Percentiles rank a stretch among this genome's conserved stretches.
Conservation (phyloP, 2,113 vertebrate genomes). For the Catharus minimus region DNA sequence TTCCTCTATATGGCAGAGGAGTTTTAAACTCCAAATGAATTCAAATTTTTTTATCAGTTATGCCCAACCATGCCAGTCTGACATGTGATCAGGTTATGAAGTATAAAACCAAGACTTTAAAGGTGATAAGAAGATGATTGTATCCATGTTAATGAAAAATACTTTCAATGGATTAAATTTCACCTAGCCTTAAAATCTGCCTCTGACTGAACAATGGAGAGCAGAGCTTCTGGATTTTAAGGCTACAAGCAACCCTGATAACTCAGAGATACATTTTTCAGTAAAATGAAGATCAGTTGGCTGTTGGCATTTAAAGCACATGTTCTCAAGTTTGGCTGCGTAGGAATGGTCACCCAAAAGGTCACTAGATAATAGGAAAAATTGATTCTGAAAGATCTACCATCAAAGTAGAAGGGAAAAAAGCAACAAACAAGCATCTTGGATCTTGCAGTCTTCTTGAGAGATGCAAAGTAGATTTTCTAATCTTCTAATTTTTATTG, state of each 20-base stretch:
- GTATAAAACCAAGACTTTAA: neutral
- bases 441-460: neutral
- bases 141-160: neutral
- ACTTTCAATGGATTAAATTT: neutral
- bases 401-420: neutral
- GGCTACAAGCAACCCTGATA: neutral
- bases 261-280: neutral
- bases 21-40: accelerated
- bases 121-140: neutral
- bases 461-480: neutral
- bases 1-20: neutral
- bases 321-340: neutral
- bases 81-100: neutral
- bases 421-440: neutral
- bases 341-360: neutral
- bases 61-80: neutral
- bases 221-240: neutral
- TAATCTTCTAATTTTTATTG: neutral
- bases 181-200: neutral
- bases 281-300: neutral
- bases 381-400: neutral
- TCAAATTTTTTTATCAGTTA: neutral
- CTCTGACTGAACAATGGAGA: neutral
- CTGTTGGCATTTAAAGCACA: neutral
- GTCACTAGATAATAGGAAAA: neutral